Evolutionary conservation across 2,113 vertebrate species (phyloP).

Genomic region (Spheniscus mendiculus): DNA sequence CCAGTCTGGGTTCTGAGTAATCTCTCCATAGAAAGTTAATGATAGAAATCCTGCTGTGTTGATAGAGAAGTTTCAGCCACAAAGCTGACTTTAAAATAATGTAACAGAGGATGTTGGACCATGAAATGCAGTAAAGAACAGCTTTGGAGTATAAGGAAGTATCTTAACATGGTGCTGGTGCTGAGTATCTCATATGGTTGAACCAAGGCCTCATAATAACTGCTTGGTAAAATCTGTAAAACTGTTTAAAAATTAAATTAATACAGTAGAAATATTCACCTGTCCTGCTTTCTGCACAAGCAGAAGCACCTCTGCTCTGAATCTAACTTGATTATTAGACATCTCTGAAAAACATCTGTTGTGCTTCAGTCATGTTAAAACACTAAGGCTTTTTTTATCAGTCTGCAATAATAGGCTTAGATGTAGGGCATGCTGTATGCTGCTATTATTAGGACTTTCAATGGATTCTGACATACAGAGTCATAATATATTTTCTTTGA

Average conservation of each 20-base stretch:
- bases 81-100: background rate
- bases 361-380: background rate
- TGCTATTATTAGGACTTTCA: conserved; percentile 4
- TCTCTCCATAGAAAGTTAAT: background rate
- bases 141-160: background rate
- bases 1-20: background rate
- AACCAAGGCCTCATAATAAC: accelerated
- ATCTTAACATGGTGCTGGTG: background rate
- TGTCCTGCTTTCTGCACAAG: background rate
- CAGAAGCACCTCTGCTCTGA: background rate
- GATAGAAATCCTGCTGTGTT: background rate
- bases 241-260: background rate
- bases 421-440: background rate
- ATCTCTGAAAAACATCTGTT: background rate
- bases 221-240: background rate
- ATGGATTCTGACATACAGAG: background rate
- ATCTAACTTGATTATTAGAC: background rate
- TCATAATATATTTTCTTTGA: conserved; percentile 1
- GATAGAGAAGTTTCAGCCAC: background rate
- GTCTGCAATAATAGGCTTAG: background rate
- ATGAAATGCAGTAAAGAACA: background rate
- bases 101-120: background rate
- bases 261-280: background rate
- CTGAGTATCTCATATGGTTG: background rate
- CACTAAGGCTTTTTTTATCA: background rate